A percentile compares a stretch with the other conserved stretches of the same genome.
Conservation (phyloP, 1,140 invertebrate genomes). For the Lepidotrigona ventralis region DNA sequence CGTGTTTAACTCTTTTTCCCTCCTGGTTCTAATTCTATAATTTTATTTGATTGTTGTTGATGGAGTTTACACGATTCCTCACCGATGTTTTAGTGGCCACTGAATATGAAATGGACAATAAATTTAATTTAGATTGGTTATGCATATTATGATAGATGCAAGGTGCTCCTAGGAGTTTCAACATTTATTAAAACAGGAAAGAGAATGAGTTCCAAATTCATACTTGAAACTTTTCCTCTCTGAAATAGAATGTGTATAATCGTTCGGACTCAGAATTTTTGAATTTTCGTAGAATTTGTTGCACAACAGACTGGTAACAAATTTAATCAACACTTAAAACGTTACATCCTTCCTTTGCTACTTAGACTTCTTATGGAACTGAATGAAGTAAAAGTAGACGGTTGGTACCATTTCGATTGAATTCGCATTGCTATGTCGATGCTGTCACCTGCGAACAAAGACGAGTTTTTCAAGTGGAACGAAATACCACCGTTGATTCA, state of each 20-base stretch:
- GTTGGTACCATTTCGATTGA: conserved; percentile 55
- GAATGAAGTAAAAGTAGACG: not conserved
- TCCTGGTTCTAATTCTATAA: conserved; percentile 28
- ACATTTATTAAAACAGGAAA: too few relatives aligned
- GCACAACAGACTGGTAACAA: not conserved
- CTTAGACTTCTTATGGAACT: not conserved
- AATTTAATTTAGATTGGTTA: not conserved
- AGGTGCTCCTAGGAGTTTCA: too few relatives aligned
- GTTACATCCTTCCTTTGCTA: not conserved
- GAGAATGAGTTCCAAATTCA: too few relatives aligned
- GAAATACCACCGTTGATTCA: too few relatives aligned
- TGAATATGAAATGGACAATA: not conserved
- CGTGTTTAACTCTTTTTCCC: not conserved
- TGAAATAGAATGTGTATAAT: too few relatives aligned
- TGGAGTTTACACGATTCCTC: conserved; percentile 13
- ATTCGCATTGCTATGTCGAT: conserved; percentile 62
- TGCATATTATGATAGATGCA: not conserved
- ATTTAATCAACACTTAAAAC: not conserved
- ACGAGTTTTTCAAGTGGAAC: not conserved
- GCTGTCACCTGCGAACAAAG: conserved; percentile 54
- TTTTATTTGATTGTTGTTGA: conserved; percentile 34
- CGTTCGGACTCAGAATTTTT: not conserved
- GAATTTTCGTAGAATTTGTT: not conserved
- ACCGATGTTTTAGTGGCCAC: not conserved
- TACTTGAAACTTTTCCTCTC: too few relatives aligned